A percentile compares a stretch with the other conserved stretches of the same genome.
Evolutionary conservation across 2,797 vertebrate genomes (phyloP).

Genomic region (Rousettus madagascariensis): DNA sequence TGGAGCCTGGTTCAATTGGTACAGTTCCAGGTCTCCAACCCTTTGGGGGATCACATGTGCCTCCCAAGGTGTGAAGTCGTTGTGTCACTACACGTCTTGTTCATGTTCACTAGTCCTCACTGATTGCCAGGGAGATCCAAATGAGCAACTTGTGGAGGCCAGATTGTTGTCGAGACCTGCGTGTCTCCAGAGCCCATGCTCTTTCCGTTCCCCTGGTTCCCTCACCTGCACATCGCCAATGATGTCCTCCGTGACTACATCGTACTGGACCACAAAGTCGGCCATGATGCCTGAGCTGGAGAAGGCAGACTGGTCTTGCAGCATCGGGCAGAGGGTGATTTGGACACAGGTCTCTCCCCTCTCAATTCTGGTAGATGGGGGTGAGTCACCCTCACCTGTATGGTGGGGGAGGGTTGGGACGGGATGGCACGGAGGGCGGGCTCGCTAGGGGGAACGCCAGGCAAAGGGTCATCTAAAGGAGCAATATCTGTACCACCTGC

Average conservation of each 20-base stretch:
- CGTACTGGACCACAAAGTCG: conserved; percentile 89
- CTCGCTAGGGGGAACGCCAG: background rate
- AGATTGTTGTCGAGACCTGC: background rate
- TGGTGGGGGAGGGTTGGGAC: background rate
- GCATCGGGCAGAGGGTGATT: conserved; percentile 85
- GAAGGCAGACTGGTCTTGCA: conserved; percentile 85
- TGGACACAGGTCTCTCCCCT: conserved; percentile 81
- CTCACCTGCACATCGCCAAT: conserved; percentile 89
- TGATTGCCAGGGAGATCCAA: background rate
- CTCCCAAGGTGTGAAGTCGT: background rate
- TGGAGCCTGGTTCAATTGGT: background rate
- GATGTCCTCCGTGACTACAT: conserved; percentile 86
- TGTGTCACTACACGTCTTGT: background rate
- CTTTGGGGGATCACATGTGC: background rate
- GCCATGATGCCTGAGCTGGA: conserved; percentile 87
- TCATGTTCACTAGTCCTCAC: background rate
- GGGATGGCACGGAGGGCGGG: background rate
- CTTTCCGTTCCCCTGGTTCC: background rate
- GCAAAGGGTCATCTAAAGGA: background rate
- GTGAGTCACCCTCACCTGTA: conserved; percentile 80
- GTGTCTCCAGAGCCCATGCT: background rate
- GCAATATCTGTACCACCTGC: background rate
- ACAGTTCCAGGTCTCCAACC: background rate
- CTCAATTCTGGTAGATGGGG: conserved; percentile 84
- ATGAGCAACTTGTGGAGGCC: background rate